Evolutionary conservation across 2,888 invertebrate genomes (phyloP), one percentile per base, ranked within the genome.

Genomic region (Leptinotarsa tumamoca): DNA sequence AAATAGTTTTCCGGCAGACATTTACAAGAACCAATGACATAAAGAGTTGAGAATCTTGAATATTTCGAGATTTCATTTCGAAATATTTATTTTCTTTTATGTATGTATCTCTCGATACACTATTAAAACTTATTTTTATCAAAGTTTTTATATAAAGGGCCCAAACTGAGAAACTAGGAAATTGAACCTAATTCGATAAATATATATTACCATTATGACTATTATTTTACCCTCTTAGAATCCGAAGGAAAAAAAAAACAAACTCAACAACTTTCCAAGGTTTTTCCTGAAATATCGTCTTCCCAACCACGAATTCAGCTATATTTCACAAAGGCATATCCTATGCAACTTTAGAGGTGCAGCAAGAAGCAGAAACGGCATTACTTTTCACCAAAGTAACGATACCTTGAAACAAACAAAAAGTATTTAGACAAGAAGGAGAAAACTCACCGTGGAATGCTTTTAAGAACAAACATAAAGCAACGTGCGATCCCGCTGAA

Each of bases 391-490:
- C 72, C 54, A 68, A 75, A 75, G 68, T 75, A 75, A 54, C 50
- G 63, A 67, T 71, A 67, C 74, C 23, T 50, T 52, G 71, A 68
- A 61, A 63, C 33, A 67, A 69, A 54, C 75, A 75, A 75, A 75
- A 75, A 75, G 69, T 56, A 33, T 72, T 49, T 61, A 72, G 72
- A 72, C 72, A 56, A 75, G 75, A 75, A 75, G 71, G 61, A 75
- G 75, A 69, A 69, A 72, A 69, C 67, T 69, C 69, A 67, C 69
- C 72, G 69, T 69, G 75, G 75, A 75, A 75, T 75, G 75, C 75
- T 75, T 75, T 75, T 72, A 75, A 69, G 67, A 75, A 69, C 75
- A 72, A 49, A 72, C 72, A 69, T 75, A 75, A 75, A 75, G 72
- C 68, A 72, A 66, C 67, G 69, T 54, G 75, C 63, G 68, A 71